Conservation (phyloP, 1,140 invertebrate genomes). For the Saccostrea echinata region DNA sequence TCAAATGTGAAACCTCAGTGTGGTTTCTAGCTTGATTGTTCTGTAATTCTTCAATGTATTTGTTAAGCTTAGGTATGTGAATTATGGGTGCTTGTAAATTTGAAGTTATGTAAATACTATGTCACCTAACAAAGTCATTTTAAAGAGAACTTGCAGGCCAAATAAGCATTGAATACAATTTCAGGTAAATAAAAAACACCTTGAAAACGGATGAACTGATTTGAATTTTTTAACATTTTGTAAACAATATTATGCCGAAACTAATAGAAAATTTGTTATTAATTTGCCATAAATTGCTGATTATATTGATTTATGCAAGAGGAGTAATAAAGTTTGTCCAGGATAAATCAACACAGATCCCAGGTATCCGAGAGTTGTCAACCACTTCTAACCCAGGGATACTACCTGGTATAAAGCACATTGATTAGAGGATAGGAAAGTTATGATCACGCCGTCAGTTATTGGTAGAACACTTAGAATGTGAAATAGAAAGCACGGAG, state of each 20-base stretch:
- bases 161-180: too few species aligned
- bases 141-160: too few species aligned
- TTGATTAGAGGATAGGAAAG: slow-evolving; percentile 4
- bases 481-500: not conserved
- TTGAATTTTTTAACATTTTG: slow-evolving; percentile 5
- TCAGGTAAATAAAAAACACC: too few species aligned
- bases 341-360: not conserved
- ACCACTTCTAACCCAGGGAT: not conserved
- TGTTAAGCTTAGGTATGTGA: too few species aligned
- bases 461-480: slow-evolving; percentile 22
- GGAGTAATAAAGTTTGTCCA: not conserved
- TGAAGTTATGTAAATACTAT: too few species aligned
- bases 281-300: slow-evolving; percentile 21
- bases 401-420: not conserved
- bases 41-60: too few species aligned
- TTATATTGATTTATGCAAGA: slow-evolving; percentile 16
- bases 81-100: too few species aligned
- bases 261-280: slow-evolving; percentile 40
- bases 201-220: not conserved
- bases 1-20: too few species aligned
- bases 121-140: too few species aligned
- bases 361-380: slow-evolving; percentile 14
- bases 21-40: too few species aligned
- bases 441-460: not conserved
- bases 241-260: slow-evolving; percentile 8